These are phyloP conservation scores for Anableps anableps DNA, from an alignment of 2,797 vertebrate genomes.

Conservation along the genomic window DNA sequence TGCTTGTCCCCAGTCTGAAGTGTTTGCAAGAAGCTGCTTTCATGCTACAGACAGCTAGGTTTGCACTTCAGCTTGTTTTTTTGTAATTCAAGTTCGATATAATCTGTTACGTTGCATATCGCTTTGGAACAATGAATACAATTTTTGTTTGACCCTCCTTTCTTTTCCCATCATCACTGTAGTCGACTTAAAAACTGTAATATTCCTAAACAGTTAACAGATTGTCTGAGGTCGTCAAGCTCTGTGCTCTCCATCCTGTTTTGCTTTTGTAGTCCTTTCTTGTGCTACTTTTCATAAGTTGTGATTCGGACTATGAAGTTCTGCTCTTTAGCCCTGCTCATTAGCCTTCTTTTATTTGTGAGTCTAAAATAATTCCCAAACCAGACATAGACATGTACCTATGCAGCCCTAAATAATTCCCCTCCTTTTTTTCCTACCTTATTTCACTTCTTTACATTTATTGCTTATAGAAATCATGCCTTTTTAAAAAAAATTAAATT, in stretches of 20 bases:
- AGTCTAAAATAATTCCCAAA: constrained; percentile 1
- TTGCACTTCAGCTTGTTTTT: background rate
- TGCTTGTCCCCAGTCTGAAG: background rate
- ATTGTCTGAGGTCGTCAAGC: background rate
- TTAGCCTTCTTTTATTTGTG: background rate
- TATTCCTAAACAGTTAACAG: background rate
- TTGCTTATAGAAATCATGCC: background rate
- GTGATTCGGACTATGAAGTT: background rate
- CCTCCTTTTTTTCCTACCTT: background rate
- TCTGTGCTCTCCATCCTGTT: background rate
- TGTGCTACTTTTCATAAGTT: background rate
- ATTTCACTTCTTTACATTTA: background rate
- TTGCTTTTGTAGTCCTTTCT: background rate
- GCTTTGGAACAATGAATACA: background rate
- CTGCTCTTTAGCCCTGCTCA: background rate
- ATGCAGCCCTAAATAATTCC: background rate
- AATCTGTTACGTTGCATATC: background rate
- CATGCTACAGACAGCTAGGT: background rate
- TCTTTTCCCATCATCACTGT: background rate
- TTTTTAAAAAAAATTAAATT: no score
- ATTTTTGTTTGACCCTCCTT: background rate
- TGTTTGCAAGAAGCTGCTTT: background rate
- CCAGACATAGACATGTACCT: no score
- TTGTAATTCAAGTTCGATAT: background rate
- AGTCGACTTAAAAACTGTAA: background rate